Percentiles rank a stretch among this genome's conserved stretches.
Evolutionary conservation across 2,797 vertebrate genomes (phyloP).

Genomic region (Loriculus beryllinus): DNA sequence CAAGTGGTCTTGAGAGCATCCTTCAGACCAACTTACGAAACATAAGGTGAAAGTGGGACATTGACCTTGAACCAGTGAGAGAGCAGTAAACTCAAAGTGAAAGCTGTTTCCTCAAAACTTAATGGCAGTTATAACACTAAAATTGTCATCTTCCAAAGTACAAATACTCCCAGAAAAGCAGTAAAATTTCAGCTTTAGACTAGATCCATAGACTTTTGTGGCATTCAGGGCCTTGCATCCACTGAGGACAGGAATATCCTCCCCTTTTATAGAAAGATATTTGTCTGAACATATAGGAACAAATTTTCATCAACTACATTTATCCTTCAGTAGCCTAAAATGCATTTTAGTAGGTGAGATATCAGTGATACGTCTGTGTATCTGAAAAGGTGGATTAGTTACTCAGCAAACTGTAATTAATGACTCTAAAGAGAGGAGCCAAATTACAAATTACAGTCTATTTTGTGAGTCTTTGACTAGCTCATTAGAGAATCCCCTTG

Average conservation of each 20-base stretch:
- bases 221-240: background rate
- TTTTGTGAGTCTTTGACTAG: constrained; percentile 35
- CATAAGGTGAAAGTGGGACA: background rate
- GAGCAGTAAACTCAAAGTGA: background rate
- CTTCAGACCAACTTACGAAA: background rate
- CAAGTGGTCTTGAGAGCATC: background rate
- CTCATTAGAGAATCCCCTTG: constrained; percentile 42
- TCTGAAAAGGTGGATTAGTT: constrained; percentile 57
- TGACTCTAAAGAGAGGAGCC: constrained; percentile 22
- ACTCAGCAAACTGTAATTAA: constrained; percentile 46
- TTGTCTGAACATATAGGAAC: background rate
- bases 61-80: background rate
- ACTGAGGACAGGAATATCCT: background rate
- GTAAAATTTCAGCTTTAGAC: background rate
- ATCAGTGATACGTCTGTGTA: background rate
- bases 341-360: constrained; percentile 23
- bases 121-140: background rate
- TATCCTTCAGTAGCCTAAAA: constrained; percentile 6
- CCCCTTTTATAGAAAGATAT: background rate
- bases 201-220: background rate
- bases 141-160: background rate
- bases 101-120: background rate
- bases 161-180: background rate
- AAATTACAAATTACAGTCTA: constrained; percentile 45
- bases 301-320: background rate